These are phyloP conservation scores for Dicycla oo DNA, from an alignment of 2,888 invertebrate genomes.

Conservation along the genomic window DNA sequence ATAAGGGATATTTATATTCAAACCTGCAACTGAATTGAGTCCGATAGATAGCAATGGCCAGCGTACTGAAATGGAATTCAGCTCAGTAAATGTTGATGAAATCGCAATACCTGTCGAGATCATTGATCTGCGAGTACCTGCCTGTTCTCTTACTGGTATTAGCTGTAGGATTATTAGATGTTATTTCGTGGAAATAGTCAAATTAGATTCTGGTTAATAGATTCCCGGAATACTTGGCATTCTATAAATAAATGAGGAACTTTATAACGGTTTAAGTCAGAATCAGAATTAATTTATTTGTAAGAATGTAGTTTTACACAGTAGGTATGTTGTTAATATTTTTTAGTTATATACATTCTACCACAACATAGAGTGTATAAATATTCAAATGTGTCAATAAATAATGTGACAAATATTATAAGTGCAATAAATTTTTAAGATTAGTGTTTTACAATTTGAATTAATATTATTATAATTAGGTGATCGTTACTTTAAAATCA, in stretches of 20 bases:
- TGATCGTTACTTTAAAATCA: no score
- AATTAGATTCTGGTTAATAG: constrained; percentile 10
- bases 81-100: constrained; percentile 49
- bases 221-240: constrained; percentile 2
- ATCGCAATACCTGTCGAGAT: constrained; percentile 40
- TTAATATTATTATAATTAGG: no score
- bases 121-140: constrained; percentile 29
- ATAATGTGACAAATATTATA: no score
- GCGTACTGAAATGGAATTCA: constrained; percentile 30
- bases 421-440: no score
- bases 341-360: no score
- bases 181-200: background rate
- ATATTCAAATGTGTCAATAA: no score
- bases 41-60: constrained; percentile 13
- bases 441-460: no score
- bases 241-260: constrained; percentile 1
- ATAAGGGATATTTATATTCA: constrained; percentile 13
- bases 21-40: constrained; percentile 9
- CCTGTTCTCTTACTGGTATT: constrained; percentile 14
- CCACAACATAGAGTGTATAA: no score
- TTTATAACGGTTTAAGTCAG: background rate
- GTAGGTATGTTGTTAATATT: no score
- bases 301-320: no score
- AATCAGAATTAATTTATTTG: no score
- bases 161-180: constrained; percentile 16